These are phyloP conservation scores for Apodemia mormo DNA, from an alignment of 2,888 invertebrate genomes.

Conservation along the genomic window DNA sequence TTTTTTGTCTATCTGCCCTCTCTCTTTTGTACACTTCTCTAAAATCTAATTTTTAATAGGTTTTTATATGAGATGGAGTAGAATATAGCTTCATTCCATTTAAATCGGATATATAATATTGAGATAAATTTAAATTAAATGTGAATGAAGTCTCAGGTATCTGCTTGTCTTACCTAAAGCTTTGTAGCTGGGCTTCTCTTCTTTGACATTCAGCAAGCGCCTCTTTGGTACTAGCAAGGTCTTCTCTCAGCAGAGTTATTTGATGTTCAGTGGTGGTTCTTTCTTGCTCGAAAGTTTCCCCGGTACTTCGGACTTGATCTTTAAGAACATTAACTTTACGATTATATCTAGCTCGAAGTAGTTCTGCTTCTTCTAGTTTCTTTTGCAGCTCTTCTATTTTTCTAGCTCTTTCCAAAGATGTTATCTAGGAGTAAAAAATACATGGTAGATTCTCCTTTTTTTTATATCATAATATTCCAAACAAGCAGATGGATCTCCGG, in stretches of 20 bases:
- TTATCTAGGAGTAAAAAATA: conserved; percentile 80
- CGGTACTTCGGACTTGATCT: conserved; percentile 85
- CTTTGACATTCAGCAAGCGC: conserved; percentile 87
- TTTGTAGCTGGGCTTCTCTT: conserved; percentile 89
- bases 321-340: conserved; percentile 87
- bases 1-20: too few species aligned
- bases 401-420: conserved; percentile 90
- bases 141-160: too few species aligned
- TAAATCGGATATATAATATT: too few species aligned
- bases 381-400: conserved; percentile 92
- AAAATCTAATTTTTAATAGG: too few species aligned
- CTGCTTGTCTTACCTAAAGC: conserved; percentile 78
- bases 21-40: too few species aligned
- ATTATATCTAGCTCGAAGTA: conserved; percentile 87
- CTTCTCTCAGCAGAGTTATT: conserved; percentile 87
- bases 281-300: conserved; percentile 86
- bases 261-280: conserved; percentile 86
- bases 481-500: too few species aligned
- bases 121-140: too few species aligned
- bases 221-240: conserved; percentile 88
- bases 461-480: too few species aligned
- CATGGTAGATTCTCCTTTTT: too few species aligned
- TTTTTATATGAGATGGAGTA: too few species aligned
- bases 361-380: conserved; percentile 90
- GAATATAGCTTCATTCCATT: too few species aligned